A percentile compares a stretch with the other conserved stretches of the same genome.
Conservation (phyloP, 2,113 vertebrate species). For the Ceyx melanurus region DNA sequence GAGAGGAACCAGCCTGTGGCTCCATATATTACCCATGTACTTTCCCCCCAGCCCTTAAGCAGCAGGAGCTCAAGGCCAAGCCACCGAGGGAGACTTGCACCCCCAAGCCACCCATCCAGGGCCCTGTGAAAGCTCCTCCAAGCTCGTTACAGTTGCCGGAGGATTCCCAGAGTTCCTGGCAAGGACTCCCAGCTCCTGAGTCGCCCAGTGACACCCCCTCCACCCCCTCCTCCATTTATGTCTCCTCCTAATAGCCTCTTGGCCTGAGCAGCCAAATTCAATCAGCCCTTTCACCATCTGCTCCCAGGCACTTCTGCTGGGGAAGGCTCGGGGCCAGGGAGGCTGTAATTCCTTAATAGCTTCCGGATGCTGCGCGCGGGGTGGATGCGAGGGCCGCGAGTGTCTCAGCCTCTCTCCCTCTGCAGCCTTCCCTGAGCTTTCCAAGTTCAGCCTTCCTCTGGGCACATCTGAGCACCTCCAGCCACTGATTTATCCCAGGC, state of each 20-base stretch:
- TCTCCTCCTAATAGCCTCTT: constrained; percentile 9
- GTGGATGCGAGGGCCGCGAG: constrained; percentile 11
- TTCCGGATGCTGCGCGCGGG: constrained; percentile 62
- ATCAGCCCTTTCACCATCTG: constrained; percentile 68
- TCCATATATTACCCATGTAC: fast-evolving
- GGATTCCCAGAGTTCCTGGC: constrained; percentile 46
- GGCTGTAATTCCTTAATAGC: constrained; percentile 74
- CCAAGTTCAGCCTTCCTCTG: constrained; percentile 12
- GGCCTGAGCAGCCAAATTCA: constrained; percentile 57
- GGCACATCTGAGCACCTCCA: neutral
- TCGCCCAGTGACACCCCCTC: neutral
- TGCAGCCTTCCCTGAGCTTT: neutral
- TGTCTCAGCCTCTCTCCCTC: neutral
- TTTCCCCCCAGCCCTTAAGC: neutral
- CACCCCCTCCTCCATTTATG: constrained; percentile 12
- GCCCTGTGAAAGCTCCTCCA: neutral
- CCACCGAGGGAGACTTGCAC: neutral
- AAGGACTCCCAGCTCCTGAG: neutral
- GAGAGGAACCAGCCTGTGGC: neutral
- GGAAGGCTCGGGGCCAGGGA: constrained; percentile 60
- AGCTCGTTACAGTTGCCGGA: neutral
- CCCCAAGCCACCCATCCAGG: neutral
- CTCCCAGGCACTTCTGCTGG: constrained; percentile 39
- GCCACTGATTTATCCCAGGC: neutral
- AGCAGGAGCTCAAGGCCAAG: neutral